Conservation (phyloP, 2,797 vertebrate species). For the Aratinga solstitialis region DNA sequence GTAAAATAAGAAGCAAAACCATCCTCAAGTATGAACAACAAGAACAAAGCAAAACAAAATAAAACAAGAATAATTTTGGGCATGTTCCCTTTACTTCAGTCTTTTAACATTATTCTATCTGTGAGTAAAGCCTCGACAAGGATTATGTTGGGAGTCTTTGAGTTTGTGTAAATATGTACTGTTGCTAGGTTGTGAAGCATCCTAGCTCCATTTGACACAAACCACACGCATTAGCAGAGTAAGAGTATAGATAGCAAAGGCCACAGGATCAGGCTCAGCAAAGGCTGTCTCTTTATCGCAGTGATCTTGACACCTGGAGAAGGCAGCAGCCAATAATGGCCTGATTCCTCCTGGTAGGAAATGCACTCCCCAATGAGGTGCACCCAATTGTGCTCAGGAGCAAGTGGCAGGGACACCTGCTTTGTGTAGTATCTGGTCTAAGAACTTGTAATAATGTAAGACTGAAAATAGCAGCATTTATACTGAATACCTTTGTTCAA, state of each 20-base stretch:
- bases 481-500: background rate
- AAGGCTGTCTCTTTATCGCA: background rate
- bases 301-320: background rate
- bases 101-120: background rate
- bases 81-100: background rate
- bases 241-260: background rate
- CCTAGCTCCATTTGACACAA: background rate
- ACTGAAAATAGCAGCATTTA: background rate
- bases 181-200: background rate
- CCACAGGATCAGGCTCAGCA: background rate
- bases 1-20: background rate
- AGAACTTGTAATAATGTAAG: background rate
- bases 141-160: background rate
- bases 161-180: background rate
- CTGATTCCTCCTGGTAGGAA: background rate
- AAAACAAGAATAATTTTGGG: background rate
- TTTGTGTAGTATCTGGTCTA: background rate
- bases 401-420: background rate
- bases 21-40: background rate
- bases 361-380: background rate
- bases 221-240: fast-evolving
- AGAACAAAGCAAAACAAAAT: background rate
- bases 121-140: background rate
- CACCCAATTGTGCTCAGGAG: background rate
- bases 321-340: background rate